These are phyloP conservation scores for Eurytoma adleriae DNA, from an alignment of 2,888 invertebrate species.

Conservation along the genomic window DNA sequence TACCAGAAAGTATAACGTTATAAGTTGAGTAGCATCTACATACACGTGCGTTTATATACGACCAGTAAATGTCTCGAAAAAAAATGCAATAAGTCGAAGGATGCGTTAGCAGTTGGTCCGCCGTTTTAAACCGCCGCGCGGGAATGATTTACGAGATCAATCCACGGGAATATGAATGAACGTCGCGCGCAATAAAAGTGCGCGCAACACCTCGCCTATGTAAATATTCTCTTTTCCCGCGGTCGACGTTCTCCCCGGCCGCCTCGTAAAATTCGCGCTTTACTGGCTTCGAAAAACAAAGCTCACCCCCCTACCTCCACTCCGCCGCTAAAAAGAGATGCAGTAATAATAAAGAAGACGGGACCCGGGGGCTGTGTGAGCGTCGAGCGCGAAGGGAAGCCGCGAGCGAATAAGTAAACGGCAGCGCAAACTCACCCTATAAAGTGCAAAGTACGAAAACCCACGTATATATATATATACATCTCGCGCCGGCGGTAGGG, in stretches of 20 bases:
- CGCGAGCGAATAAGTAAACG: conserved; percentile 52
- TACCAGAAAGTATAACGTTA: background rate
- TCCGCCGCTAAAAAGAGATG: conserved; percentile 6
- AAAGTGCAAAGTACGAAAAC: conserved; percentile 50
- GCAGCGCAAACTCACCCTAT: conserved; percentile 44
- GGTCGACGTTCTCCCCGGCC: background rate
- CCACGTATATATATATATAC: background rate
- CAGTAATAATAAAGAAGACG: conserved; percentile 39
- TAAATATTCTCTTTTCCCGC: conserved; percentile 42
- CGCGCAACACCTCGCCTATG: background rate
- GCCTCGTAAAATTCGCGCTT: conserved; percentile 49
- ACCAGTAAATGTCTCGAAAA: background rate
- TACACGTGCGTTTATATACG: background rate
- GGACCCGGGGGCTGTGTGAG: background rate
- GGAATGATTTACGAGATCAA: conserved; percentile 37
- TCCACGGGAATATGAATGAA: conserved; percentile 47
- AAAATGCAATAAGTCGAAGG: background rate
- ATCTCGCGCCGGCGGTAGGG: background rate
- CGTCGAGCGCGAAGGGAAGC: background rate
- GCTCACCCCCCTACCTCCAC: background rate
- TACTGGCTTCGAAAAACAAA: conserved; percentile 33
- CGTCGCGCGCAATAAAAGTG: conserved; percentile 38
- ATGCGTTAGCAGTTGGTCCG: too few relatives aligned
- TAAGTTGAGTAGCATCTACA: background rate
- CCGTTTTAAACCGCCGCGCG: background rate